Evolutionary conservation across 2,113 vertebrate species (phyloP).

Genomic region (Epinephelus lanceolatus): DNA sequence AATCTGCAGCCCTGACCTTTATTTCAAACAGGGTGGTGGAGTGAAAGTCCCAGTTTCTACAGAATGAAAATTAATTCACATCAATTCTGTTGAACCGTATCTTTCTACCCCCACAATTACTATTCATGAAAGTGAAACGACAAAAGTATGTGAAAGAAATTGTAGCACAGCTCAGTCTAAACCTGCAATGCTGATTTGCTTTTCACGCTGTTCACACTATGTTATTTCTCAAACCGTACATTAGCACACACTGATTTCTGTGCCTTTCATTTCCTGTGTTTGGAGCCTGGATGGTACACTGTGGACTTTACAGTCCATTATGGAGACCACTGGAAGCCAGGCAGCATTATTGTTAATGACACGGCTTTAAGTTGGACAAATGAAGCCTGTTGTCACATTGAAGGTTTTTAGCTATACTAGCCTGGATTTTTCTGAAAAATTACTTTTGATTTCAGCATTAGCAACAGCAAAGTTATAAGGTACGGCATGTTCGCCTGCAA

Average conservation of each 20-base stretch:
- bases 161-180: slow-evolving; percentile 32
- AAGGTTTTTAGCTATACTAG: too few species aligned
- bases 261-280: slow-evolving; percentile 47
- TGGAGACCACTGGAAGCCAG: slow-evolving; percentile 19
- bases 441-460: too few species aligned
- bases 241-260: slow-evolving; percentile 41
- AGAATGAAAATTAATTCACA: slow-evolving; percentile 30
- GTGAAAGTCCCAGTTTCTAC: slow-evolving; percentile 12
- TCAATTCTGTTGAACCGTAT: background rate
- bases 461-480: background rate
- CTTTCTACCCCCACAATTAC: slow-evolving; percentile 17
- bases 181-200: slow-evolving; percentile 43
- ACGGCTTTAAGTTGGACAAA: slow-evolving; percentile 10
- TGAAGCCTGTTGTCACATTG: background rate
- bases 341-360: slow-evolving; percentile 31
- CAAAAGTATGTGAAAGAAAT: slow-evolving; percentile 23
- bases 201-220: slow-evolving; percentile 17
- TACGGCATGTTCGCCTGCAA: slow-evolving; percentile 2
- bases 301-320: slow-evolving; percentile 20
- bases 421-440: too few species aligned
- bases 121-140: slow-evolving; percentile 41
- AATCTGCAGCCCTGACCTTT: background rate
- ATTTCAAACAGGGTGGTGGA: background rate
- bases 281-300: slow-evolving; percentile 19
- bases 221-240: slow-evolving; percentile 45